A percentile compares a stretch with the other conserved stretches of the same genome.
phyloP scores from a whole-genome alignment of 2,888 invertebrate genomes.

The Hipparchia sbordonii region DNA sequence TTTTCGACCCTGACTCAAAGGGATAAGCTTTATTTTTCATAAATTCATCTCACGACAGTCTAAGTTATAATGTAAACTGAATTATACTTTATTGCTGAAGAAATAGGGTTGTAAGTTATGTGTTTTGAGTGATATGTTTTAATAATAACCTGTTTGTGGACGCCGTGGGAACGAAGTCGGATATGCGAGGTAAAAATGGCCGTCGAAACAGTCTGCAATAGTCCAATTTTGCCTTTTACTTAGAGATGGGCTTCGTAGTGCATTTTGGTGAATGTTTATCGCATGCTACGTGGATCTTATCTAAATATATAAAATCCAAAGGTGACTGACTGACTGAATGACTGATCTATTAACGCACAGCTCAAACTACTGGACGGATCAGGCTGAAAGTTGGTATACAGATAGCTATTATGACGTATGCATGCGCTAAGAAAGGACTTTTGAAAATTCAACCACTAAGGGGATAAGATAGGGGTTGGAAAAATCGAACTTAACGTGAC shows the following conservation, averaged over 20 bases:
- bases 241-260: constrained; percentile 54
- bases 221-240: constrained; percentile 83
- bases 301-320: too few species aligned
- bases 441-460: too few species aligned
- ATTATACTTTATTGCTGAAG: constrained; percentile 48
- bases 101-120: constrained; percentile 53
- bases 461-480: too few species aligned
- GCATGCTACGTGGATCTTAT: not conserved
- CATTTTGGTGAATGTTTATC: constrained; percentile 33
- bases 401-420: too few species aligned
- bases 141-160: constrained; percentile 81
- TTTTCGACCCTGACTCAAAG: constrained; percentile 31
- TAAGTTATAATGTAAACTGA: constrained; percentile 39
- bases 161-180: constrained; percentile 81
- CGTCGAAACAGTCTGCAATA: constrained; percentile 80
- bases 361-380: too few species aligned
- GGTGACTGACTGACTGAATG: too few species aligned
- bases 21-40: constrained; percentile 19
- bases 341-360: too few species aligned
- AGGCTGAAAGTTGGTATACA: too few species aligned
- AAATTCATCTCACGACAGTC: constrained; percentile 26
- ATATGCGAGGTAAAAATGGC: constrained; percentile 81
- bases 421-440: too few species aligned
- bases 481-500: too few species aligned
- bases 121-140: constrained; percentile 66